A percentile compares a stretch with the other conserved stretches of the same genome.
Conservation (phyloP, 2,797 vertebrate genomes). For the Cacajao melanocephalus region DNA sequence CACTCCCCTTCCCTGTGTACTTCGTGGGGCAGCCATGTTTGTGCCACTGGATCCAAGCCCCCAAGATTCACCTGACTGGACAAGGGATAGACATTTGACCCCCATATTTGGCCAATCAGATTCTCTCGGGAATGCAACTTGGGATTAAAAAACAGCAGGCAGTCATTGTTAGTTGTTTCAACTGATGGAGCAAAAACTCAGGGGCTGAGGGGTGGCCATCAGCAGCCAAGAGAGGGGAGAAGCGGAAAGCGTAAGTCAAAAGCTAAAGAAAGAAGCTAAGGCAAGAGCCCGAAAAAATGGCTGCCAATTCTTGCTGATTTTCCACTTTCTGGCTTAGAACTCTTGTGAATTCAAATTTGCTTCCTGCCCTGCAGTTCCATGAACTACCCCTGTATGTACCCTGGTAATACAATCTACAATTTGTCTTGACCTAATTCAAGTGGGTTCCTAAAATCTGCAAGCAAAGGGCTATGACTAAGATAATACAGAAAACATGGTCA, state of each 20-base stretch:
- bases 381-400: neutral
- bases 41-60: neutral
- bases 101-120: neutral
- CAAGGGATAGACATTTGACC: neutral
- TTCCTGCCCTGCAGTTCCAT: neutral
- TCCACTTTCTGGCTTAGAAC: neutral
- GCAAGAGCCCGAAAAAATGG: neutral
- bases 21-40: neutral
- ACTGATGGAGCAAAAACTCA: neutral
- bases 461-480: neutral
- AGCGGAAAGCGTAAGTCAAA: neutral
- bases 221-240: neutral
- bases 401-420: neutral
- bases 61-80: neutral
- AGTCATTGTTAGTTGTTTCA: neutral
- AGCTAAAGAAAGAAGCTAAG: neutral
- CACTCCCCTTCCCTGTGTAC: neutral
- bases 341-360: neutral
- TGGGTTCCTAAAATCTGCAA: neutral
- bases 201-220: too few species aligned
- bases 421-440: neutral
- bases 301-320: neutral
- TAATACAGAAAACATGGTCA: neutral
- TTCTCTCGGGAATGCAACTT: neutral
- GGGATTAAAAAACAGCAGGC: neutral